Percentiles rank a stretch among this genome's conserved stretches.
Conservation (phyloP, 2,797 vertebrate species). For the Trachops cirrhosus region DNA sequence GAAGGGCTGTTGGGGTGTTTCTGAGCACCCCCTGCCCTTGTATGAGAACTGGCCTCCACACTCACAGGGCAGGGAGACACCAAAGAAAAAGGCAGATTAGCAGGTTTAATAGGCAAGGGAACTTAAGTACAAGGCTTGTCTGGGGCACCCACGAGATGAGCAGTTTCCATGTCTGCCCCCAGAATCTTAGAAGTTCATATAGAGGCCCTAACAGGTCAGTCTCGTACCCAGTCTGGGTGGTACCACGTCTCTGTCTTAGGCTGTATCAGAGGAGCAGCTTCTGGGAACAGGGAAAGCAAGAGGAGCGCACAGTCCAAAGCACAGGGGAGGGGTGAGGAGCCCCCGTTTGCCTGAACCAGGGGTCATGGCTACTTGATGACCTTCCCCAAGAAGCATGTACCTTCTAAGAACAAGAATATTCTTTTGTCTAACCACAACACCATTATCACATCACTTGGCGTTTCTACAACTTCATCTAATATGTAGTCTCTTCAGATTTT, state of each 20-base stretch:
- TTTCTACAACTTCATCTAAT: neutral
- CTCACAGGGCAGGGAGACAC: neutral
- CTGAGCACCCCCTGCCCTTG: neutral
- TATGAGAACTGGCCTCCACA: neutral
- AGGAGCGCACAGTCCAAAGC: neutral
- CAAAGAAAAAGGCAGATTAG: neutral
- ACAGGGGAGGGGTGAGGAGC: neutral
- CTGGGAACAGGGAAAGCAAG: neutral
- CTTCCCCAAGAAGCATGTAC: neutral
- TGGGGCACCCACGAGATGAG: neutral
- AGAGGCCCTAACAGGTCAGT: neutral
- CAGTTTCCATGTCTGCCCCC: neutral
- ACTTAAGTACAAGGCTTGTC: neutral
- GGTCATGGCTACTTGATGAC: neutral
- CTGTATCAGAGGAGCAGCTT: neutral
- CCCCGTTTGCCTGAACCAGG: accelerated
- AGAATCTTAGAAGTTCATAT: neutral
- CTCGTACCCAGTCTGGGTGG: neutral
- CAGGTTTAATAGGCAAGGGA: neutral
- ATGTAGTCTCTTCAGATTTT: neutral
- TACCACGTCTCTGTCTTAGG: neutral
- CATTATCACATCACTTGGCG: neutral
- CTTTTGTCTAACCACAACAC: neutral
- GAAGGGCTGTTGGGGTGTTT: neutral
- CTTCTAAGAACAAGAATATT: neutral